These are phyloP conservation scores for Glossosoma conforme DNA, from an alignment of 1,140 invertebrate species.

Conservation along the genomic window DNA sequence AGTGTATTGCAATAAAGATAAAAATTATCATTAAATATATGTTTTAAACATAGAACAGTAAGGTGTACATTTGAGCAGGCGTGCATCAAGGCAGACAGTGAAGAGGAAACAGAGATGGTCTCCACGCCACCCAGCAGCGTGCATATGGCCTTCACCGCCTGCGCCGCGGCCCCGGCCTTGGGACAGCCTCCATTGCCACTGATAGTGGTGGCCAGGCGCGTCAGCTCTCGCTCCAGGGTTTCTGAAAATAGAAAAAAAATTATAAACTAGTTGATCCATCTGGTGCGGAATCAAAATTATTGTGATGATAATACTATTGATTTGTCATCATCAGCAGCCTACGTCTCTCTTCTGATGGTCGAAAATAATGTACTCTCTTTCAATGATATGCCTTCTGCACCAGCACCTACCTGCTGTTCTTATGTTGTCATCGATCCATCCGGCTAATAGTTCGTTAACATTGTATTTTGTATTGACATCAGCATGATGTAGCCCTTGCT, in stretches of 20 bases:
- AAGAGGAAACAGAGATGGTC: constrained; percentile 74
- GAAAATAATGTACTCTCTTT: too few species aligned
- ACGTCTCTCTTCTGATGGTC: too few species aligned
- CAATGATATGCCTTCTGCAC: too few species aligned
- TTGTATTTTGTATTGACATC: too few species aligned
- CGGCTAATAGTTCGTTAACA: too few species aligned
- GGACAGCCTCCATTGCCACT: constrained; percentile 50
- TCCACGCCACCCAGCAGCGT: constrained; percentile 82
- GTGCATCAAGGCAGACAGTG: constrained; percentile 65
- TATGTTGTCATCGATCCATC: too few species aligned
- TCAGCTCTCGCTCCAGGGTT: constrained; percentile 76
- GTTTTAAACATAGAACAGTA: not conserved
- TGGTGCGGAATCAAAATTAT: not conserved
- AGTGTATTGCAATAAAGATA: too few species aligned
- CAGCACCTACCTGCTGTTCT: too few species aligned
- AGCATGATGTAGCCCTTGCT: too few species aligned
- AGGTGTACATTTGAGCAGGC: constrained; percentile 50
- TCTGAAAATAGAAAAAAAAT: constrained; percentile 45
- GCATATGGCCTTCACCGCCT: constrained; percentile 90
- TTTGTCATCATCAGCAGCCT: too few species aligned
- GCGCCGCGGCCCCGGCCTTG: constrained; percentile 60
- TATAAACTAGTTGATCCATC: constrained; percentile 11
- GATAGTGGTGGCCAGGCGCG: constrained; percentile 65
- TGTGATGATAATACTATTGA: too few species aligned
- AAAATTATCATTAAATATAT: too few species aligned